Base-by-base conservation (phyloP, 2,888 invertebrate species). In the Cremastinae sp. region DNA sequence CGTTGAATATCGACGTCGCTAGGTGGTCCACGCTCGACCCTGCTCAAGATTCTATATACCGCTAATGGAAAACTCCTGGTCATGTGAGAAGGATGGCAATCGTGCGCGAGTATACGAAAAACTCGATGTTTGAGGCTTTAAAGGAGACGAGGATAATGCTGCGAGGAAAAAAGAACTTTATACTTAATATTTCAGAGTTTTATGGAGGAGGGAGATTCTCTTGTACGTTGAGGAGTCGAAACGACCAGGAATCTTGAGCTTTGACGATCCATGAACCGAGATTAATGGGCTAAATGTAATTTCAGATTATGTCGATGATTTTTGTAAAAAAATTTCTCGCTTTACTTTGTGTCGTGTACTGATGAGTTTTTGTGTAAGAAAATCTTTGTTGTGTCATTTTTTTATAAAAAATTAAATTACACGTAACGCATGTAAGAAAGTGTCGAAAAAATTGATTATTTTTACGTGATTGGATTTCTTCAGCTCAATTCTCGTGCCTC, bases 1-100 rank as follows among this genome's bases (percentile, higher is more conserved):
- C 72, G 69, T 77, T 79, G 79, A 81, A 79, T 79, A 76, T 78
- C 75, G 65, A 79, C 75, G 72, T 59, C 55, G 47, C 74, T 59
- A 56, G 71, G 64, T 73, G 76, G 70, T 53, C 70, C 62, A 71
- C 41, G 61, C 49, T 18, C 61, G 62, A 56, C 58, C 66, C 64
- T 39, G 39, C 20, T 53, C 14, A 14, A 20, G 14, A 49, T 49
- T 9, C 10, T 56, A 35, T 41, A 41, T 35, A 47, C 8, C 51
- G 62, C 78, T 78, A 78, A 79, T 79, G 75, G 76, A 78, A 76
- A 79, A 79, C 74, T 72, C 74, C 41, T 22, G 16, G 37, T 18
- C 20, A 12, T 10, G 37, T 9, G 14, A 14, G 22, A 45, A 35
- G 22, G 53, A 59, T 16, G 22, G 22, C 10, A 9, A 43, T 4